Conservation (phyloP, 2,113 vertebrate species). For the Blennius ocellaris region DNA sequence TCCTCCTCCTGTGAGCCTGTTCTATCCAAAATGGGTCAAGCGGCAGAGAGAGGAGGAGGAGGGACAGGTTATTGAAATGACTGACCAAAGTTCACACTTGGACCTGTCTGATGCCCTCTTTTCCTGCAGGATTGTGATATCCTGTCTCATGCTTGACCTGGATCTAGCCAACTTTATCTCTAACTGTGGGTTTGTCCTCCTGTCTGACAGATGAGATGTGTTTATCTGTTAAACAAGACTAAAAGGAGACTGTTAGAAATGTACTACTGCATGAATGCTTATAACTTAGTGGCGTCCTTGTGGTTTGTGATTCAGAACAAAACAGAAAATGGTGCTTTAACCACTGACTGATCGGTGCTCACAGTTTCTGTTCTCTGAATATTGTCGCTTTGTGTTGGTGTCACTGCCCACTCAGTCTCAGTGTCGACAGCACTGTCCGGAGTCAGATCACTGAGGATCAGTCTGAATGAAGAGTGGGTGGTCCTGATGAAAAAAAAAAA, state of each 20-base stretch:
- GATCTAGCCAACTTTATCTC: not conserved
- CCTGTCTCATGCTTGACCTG: not conserved
- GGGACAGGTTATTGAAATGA: conserved; percentile 9
- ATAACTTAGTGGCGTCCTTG: not conserved
- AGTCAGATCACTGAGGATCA: conserved; percentile 6
- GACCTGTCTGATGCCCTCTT: not conserved
- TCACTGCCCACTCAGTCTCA: not conserved
- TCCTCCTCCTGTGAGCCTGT: conserved; percentile 27
- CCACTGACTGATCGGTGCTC: not conserved
- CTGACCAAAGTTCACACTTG: conserved; percentile 3
- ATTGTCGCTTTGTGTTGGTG: conserved; percentile 5
- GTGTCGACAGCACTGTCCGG: not conserved
- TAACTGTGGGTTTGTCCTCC: not conserved
- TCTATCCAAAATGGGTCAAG: conserved; percentile 62
- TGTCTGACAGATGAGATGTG: not conserved
- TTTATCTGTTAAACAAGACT: not conserved
- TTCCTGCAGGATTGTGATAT: not conserved
- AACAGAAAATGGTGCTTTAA: no score
- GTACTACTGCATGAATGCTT: no score
- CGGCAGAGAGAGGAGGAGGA: conserved; percentile 23
- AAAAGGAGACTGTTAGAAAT: not conserved
- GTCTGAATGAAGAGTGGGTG: not conserved
- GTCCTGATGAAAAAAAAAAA: no score
- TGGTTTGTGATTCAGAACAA: not conserved
- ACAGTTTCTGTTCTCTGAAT: conserved; percentile 3